Base-by-base conservation (phyloP, 2,888 invertebrate genomes). In the Sinhomidia bicolor region DNA sequence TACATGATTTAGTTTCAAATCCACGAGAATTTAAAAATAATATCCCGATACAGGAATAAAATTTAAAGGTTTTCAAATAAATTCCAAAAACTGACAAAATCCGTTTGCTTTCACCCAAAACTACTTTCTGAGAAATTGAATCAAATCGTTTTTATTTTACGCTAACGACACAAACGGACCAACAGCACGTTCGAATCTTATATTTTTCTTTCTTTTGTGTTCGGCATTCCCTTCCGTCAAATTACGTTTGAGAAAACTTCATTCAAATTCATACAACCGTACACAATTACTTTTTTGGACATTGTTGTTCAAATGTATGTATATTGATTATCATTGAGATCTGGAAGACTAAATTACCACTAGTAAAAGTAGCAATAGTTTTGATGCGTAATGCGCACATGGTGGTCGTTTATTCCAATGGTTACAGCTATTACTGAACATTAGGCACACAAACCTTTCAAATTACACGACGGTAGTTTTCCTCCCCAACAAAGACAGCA, bases 371-470 rank as follows among this genome's bases (percentile, higher is more conserved):
- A 23, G 44, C 23, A 26, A 65, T 17, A 20, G 3, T 71, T 44
- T 14, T 23, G 23, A 65, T 44, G 2, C 12, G 23, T 62, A 12
- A 65, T 44, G 2, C 12, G 23, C 29, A 29, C 62, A 29, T 57
- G 20, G 41, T 84, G 60, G 74, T 84, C 74, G 74, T 84, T 84
- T 36, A 74, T 60, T 84, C 17, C 44, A 74, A 74, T 60, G 57
- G 84, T 60, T 57, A 60, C 84, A 26, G 7, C 74, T 74, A 84
- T 60, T 84, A 57, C 57, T 57, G 47, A 57, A 23, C 83, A 83
- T 71, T 83, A 71, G 10, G 20, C 44, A 2, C 82, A 12, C 51
- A 84, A 84, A 84, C 84, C 84, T 74, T 84, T 74, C 74, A 74
- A 74, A 84, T 84, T 84, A 84, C 84, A 71, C n/a, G 23, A 41